phyloP scores from a whole-genome alignment of 2,113 vertebrate genomes.

The Prinia subflava region DNA sequence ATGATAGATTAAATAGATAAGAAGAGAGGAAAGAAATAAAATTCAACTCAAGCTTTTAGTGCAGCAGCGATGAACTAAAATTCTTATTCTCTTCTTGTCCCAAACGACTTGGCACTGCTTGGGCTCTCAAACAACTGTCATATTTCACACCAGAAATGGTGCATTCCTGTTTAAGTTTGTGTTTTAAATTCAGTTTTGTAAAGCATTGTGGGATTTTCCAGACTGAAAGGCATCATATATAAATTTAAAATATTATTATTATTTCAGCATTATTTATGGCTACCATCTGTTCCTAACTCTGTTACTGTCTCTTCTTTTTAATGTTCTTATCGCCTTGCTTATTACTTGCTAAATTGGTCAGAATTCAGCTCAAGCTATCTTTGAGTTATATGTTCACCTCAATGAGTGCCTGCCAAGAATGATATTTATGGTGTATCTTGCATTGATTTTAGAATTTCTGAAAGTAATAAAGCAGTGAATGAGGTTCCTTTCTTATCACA shows the following conservation, averaged over 20 bases:
- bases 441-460: conserved; percentile 65
- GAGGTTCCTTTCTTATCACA: conserved; percentile 55
- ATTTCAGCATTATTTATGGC: conserved; percentile 56
- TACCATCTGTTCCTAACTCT: conserved; percentile 44
- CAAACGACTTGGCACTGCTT: conserved; percentile 34
- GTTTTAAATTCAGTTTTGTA: conserved; percentile 43
- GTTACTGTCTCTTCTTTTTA: conserved; percentile 56
- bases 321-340: conserved; percentile 46
- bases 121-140: conserved; percentile 41
- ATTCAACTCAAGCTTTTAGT: background rate
- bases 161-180: background rate
- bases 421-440: conserved; percentile 55
- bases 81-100: conserved; percentile 51
- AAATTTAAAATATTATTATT: conserved; percentile 64
- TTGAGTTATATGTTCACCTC: conserved; percentile 67
- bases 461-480: conserved; percentile 57
- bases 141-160: conserved; percentile 46
- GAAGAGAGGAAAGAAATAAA: conserved; percentile 7
- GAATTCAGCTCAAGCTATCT: conserved; percentile 47
- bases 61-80: background rate
- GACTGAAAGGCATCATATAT: conserved; percentile 50
- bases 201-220: conserved; percentile 44
- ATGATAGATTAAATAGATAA: conserved; percentile 18
- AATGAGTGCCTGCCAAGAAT: conserved; percentile 45
- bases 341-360: conserved; percentile 61